Conservation (phyloP, 2,888 invertebrate species). For the Tricholauxania praeusta region DNA sequence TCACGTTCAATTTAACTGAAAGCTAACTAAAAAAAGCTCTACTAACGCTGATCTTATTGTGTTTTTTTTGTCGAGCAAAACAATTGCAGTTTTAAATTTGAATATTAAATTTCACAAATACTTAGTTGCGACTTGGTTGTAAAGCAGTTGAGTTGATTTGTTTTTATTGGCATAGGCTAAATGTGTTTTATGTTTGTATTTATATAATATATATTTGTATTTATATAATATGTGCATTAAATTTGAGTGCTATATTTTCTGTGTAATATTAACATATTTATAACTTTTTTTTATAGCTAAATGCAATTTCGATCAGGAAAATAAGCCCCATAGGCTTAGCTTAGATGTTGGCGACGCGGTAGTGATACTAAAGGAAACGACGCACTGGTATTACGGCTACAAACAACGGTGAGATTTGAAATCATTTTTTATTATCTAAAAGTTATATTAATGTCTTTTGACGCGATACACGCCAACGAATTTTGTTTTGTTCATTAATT, state of each 20-base stretch:
- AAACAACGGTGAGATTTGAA: conserved; percentile 63
- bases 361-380: conserved; percentile 65
- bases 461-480: too few species aligned
- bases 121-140: conserved; percentile 37
- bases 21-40: conserved; percentile 2
- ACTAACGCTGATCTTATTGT: background rate
- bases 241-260: background rate
- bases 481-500: too few species aligned
- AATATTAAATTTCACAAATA: conserved; percentile 29
- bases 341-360: conserved; percentile 67
- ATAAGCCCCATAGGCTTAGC: conserved; percentile 65
- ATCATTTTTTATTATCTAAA: too few species aligned
- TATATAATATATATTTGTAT: background rate
- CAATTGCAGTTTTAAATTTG: background rate
- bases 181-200: background rate
- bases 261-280: background rate
- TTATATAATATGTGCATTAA: background rate
- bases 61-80: background rate
- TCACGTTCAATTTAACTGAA: conserved; percentile 23
- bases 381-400: conserved; percentile 68
- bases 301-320: conserved; percentile 67
- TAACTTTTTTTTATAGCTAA: conserved; percentile 58
- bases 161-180: background rate
- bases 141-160: conserved; percentile 36
- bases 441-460: too few species aligned